A percentile compares a stretch with the other conserved stretches of the same genome.
Evolutionary conservation across 1,140 invertebrate genomes (phyloP).

Genomic region (Drosophila dunni): DNA sequence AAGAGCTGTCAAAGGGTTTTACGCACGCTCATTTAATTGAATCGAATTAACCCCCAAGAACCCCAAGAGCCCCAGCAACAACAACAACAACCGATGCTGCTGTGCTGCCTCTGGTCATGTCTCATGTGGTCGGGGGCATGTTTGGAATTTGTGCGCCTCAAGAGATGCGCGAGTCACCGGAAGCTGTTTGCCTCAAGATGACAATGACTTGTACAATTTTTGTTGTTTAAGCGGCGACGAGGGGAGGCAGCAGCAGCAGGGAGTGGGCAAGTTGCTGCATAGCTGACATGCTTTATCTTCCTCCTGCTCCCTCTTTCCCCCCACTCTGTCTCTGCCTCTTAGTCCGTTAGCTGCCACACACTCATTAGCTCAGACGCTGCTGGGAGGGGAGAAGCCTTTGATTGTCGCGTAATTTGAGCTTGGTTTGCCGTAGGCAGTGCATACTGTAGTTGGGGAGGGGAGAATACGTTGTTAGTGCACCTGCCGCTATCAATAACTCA

Average conservation of each 20-base stretch:
- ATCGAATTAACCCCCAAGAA: constrained; percentile 75
- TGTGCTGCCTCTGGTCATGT: constrained; percentile 54
- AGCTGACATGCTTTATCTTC: constrained; percentile 24
- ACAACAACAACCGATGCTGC: background rate
- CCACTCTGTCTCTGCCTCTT: background rate
- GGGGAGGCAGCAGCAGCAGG: background rate
- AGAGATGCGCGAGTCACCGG: constrained; percentile 51
- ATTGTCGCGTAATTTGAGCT: constrained; percentile 49
- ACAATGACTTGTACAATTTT: constrained; percentile 54
- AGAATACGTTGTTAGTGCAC: constrained; percentile 26
- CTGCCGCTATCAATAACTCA: constrained; percentile 71
- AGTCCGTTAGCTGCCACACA: constrained; percentile 12
- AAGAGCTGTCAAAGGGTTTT: constrained; percentile 54
- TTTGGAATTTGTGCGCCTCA: constrained; percentile 53
- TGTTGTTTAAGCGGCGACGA: background rate
- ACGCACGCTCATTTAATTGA: constrained; percentile 69
- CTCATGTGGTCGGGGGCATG: constrained; percentile 61
- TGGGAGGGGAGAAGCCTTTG: constrained; percentile 33
- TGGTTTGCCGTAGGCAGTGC: constrained; percentile 2
- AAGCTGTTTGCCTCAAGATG: constrained; percentile 55
- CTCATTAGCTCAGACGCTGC: constrained; percentile 18
- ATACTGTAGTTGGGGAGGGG: constrained; percentile 2
- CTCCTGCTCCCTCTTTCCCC: too few species aligned
- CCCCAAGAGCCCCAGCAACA: constrained; percentile 12
- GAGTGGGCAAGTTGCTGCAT: constrained; percentile 5